These are phyloP conservation scores for Dendrolimus houi DNA, from an alignment of 2,888 invertebrate species.

Conservation along the genomic window DNA sequence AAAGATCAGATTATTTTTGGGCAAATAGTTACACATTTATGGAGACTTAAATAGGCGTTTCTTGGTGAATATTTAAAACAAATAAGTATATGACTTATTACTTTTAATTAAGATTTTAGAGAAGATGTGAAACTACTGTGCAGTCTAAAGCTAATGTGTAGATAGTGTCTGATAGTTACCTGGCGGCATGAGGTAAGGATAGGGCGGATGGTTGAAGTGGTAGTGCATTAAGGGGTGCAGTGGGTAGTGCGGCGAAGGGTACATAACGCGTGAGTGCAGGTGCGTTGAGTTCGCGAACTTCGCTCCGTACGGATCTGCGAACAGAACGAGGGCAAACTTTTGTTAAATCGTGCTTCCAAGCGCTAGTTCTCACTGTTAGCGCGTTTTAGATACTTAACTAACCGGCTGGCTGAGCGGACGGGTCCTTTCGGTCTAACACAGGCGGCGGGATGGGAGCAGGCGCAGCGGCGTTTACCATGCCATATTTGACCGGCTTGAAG, in stretches of 20 bases:
- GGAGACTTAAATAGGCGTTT: no score
- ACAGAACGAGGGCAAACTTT: slow-evolving; percentile 43
- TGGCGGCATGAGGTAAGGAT: slow-evolving; percentile 67
- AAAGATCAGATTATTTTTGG: no score
- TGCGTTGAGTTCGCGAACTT: slow-evolving; percentile 61
- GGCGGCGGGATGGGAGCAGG: slow-evolving; percentile 51
- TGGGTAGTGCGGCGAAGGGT: slow-evolving; percentile 69
- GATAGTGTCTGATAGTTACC: slow-evolving; percentile 39
- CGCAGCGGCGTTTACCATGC: slow-evolving; percentile 77
- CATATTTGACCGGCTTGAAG: slow-evolving; percentile 91
- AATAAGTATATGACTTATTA: no score
- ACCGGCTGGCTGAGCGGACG: slow-evolving; percentile 74
- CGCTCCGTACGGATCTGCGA: slow-evolving; percentile 67
- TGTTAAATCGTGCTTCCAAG: slow-evolving; percentile 48
- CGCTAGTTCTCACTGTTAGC: slow-evolving; percentile 67
- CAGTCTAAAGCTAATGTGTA: no score
- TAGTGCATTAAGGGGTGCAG: slow-evolving; percentile 69
- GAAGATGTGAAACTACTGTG: slow-evolving; percentile 15
- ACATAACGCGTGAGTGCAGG: slow-evolving; percentile 65
- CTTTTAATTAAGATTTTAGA: background rate
- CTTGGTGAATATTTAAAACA: no score
- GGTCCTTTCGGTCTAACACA: slow-evolving; percentile 72
- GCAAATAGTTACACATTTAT: no score
- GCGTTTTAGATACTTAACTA: slow-evolving; percentile 73
- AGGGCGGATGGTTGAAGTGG: slow-evolving; percentile 66